A percentile compares a stretch with the other conserved stretches of the same genome.
Conservation (phyloP, 2,888 invertebrate genomes). For the Ornithoptera alexandrae region DNA sequence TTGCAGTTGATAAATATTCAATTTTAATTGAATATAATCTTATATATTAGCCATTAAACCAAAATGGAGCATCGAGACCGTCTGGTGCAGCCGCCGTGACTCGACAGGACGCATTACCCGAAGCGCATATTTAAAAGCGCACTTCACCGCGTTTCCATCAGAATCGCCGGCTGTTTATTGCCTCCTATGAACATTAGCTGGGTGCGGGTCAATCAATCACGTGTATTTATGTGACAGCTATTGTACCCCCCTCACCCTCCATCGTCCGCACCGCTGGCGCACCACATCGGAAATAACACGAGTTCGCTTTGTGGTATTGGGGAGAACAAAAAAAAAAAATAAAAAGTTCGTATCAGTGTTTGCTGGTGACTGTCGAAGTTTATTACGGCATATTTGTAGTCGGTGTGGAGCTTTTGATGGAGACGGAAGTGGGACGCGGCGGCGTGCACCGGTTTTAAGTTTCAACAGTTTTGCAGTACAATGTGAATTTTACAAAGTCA, state of each 20-base stretch:
- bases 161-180: slow-evolving; percentile 72
- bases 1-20: too few species aligned
- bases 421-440: slow-evolving; percentile 28
- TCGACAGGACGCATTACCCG: slow-evolving; percentile 17
- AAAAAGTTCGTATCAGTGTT: neutral
- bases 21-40: too few species aligned
- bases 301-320: slow-evolving; percentile 37
- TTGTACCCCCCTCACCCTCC: slow-evolving; percentile 55
- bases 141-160: slow-evolving; percentile 46
- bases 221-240: slow-evolving; percentile 73
- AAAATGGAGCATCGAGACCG: neutral
- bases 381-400: slow-evolving; percentile 9
- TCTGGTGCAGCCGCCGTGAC: slow-evolving; percentile 1
- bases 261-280: slow-evolving; percentile 35
- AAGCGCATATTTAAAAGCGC: slow-evolving; percentile 31
- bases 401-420: slow-evolving; percentile 3
- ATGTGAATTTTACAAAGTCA: slow-evolving; percentile 52
- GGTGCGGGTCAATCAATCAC: slow-evolving; percentile 77
- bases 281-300: slow-evolving; percentile 51
- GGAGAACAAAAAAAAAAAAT: neutral
- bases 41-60: too few species aligned
- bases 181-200: slow-evolving; percentile 70
- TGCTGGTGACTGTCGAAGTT: neutral
- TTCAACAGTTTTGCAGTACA: slow-evolving; percentile 34
- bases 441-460: slow-evolving; percentile 71